phyloP scores from a whole-genome alignment of 1,140 invertebrate genomes.

The Metaphire vulgaris region DNA sequence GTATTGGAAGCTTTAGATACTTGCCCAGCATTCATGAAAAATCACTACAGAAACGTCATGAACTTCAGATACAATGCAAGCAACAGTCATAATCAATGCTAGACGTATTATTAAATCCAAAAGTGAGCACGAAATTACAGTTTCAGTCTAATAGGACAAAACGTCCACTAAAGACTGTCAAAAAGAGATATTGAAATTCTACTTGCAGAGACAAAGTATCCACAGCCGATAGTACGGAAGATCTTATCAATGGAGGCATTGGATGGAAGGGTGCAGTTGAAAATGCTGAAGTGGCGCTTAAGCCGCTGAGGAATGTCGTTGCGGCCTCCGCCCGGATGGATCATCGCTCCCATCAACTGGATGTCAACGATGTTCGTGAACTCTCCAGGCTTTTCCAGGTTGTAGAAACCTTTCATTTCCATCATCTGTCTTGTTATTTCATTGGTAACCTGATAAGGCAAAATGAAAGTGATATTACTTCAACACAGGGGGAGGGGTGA shows the following conservation, averaged over 20 bases:
- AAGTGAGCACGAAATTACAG: too few relatives aligned
- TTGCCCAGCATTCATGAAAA: too few relatives aligned
- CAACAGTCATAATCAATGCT: too few relatives aligned
- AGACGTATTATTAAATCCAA: too few relatives aligned
- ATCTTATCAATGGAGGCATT: slow-evolving; percentile 78
- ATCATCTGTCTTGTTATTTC: slow-evolving; percentile 93
- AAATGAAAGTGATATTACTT: not conserved
- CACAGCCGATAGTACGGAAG: slow-evolving; percentile 59
- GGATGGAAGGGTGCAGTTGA: slow-evolving; percentile 89
- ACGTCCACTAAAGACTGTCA: too few relatives aligned
- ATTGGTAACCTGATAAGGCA: slow-evolving; percentile 63
- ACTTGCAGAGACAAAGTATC: slow-evolving; percentile 47
- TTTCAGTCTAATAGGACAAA: too few relatives aligned
- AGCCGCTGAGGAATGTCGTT: slow-evolving; percentile 90
- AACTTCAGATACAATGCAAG: too few relatives aligned
- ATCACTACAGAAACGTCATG: too few relatives aligned
- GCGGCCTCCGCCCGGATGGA: slow-evolving; percentile 77
- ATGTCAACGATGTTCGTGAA: slow-evolving; percentile 82
- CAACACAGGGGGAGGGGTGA: not conserved
- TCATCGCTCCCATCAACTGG: slow-evolving; percentile 92
- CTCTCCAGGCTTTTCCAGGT: slow-evolving; percentile 91
- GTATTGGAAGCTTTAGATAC: too few relatives aligned
- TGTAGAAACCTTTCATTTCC: slow-evolving; percentile 96
- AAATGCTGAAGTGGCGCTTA: slow-evolving; percentile 88
- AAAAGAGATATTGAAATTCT: too few relatives aligned